These are phyloP conservation scores for Connochaetes taurinus DNA, from an alignment of 2,113 vertebrate genomes.

Conservation along the genomic window DNA sequence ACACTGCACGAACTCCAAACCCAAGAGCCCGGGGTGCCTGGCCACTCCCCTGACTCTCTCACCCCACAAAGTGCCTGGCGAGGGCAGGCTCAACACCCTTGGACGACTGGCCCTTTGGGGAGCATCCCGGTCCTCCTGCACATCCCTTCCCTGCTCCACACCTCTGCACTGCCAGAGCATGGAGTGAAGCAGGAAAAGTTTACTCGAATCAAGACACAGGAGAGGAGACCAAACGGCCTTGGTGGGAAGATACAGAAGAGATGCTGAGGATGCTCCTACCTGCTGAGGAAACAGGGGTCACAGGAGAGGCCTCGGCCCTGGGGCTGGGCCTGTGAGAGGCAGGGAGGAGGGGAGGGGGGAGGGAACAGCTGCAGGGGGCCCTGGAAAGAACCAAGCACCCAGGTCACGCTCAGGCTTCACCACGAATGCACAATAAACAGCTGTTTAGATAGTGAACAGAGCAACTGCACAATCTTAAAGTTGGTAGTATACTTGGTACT, in stretches of 20 bases:
- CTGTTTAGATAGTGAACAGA: background rate
- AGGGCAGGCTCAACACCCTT: rapidly evolving
- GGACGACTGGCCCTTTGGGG: background rate
- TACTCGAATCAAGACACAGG: background rate
- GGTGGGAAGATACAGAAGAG: background rate
- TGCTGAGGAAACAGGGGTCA: background rate
- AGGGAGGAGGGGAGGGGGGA: background rate
- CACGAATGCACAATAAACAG: background rate
- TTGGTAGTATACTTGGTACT: background rate
- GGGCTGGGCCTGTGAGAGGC: rapidly evolving
- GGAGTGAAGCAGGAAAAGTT: background rate
- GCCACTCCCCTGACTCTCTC: background rate
- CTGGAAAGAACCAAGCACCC: background rate
- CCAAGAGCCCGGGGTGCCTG: too few relatives aligned
- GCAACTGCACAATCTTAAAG: background rate
- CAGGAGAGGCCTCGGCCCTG: background rate
- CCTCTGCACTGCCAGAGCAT: background rate
- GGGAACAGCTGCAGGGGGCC: background rate
- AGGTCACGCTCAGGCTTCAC: background rate
- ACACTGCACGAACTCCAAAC: background rate
- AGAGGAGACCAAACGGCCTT: background rate
- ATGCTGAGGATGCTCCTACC: background rate
- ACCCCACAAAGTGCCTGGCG: rapidly evolving
- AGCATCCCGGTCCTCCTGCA: background rate
- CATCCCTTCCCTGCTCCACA: background rate